These are phyloP conservation scores for Eupithecia inturbata DNA, from an alignment of 2,888 invertebrate species.

Conservation along the genomic window DNA sequence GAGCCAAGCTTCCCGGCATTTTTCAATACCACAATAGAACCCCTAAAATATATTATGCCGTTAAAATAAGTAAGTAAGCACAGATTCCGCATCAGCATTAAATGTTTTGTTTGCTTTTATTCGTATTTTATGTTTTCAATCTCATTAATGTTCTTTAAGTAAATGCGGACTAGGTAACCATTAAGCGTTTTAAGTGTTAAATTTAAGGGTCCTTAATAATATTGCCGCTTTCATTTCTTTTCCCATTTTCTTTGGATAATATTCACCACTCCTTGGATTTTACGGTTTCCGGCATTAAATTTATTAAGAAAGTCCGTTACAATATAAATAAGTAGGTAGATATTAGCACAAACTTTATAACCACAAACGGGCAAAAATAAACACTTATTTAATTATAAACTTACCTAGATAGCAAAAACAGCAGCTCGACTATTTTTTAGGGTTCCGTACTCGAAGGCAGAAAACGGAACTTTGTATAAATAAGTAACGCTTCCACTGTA, in stretches of 20 bases:
- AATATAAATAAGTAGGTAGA: not conserved
- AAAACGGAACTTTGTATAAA: too few relatives aligned
- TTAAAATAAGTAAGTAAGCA: constrained; percentile 43
- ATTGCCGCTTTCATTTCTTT: constrained; percentile 17
- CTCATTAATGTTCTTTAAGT: constrained; percentile 32
- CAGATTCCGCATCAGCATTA: constrained; percentile 34
- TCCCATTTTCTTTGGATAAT: constrained; percentile 12
- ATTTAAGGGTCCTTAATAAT: constrained; percentile 19
- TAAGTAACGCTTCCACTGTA: too few relatives aligned
- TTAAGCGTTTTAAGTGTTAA: constrained; percentile 18
- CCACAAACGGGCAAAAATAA: not conserved
- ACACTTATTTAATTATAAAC: not conserved
- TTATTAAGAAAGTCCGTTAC: not conserved
- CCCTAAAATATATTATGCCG: constrained; percentile 51
- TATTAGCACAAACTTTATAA: not conserved
- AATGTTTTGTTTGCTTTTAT: constrained; percentile 38
- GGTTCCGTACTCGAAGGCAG: too few relatives aligned
- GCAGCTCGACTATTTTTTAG: not conserved
- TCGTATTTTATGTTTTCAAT: constrained; percentile 38
- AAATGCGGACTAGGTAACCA: constrained; percentile 22
- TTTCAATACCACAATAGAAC: constrained; percentile 53
- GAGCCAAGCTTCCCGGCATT: constrained; percentile 47
- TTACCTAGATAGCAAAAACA: not conserved
- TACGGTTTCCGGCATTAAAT: not conserved
- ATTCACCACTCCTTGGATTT: not conserved